Evolutionary conservation across 2,888 invertebrate genomes (phyloP), one percentile per base, ranked within the genome.

Genomic region (Drosophila cognata): DNA sequence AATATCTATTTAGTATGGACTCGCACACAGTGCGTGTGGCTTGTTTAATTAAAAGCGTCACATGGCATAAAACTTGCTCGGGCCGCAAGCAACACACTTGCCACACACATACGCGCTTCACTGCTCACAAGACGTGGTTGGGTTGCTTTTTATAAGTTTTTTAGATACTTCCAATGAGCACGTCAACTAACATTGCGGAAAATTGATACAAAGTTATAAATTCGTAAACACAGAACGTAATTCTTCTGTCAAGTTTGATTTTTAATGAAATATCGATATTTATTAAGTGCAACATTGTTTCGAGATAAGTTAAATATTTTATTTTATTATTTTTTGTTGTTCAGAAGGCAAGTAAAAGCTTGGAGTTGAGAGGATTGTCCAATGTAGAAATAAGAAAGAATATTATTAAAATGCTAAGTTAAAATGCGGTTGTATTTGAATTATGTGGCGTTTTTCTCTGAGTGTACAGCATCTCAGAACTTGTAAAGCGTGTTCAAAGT

Each of bases 11-110:
- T 85, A 70, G 71, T 67, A 55, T 67, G 72, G 57, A 38, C 75
- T 55, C 59, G 64, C 74, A 35, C 68, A 31, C 46, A 41, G 25
- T 65, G 68, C 65, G 70, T 67, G 70, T 55, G 70, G 70, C 51
- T 59, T 63, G 71, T 74, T 78, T 86, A 86, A 89, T 86, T 86
- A 86, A 88, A 82, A 65, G 79, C 59, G 78, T 46, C 78, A 68
- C 67, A 82, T 62, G 57, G 38, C 13, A 70, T 36, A 35, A 63
- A 68, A 61, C 64, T 63, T 59, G 60, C 36, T 41, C 48, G 38
- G 55, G 43, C 74, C 46, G 53, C 55, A 57, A 62, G 51, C 56
- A 41, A 52, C 56, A 13, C 56, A 56, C 13, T 13, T 25, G 46
- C 46, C n/a, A 38, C 4, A 38, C 36, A 55, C 7, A 36, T 11